Conservation (phyloP, 1,140 invertebrate genomes). For the Pseudomyrmex flavicornis region DNA sequence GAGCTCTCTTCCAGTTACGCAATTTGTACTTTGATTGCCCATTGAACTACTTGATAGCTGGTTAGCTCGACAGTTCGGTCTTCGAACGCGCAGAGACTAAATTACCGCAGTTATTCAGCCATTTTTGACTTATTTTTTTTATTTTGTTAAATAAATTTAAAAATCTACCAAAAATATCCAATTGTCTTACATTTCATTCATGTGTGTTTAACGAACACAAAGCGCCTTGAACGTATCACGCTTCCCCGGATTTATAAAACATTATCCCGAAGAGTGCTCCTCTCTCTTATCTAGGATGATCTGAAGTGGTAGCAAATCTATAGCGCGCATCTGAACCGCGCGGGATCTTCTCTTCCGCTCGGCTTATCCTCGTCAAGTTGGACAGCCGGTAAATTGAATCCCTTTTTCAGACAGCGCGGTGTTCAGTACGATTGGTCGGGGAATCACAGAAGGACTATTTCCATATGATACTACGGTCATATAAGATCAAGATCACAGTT, state of each 20-base stretch:
- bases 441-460: slow-evolving; percentile 41
- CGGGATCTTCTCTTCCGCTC: slow-evolving; percentile 6
- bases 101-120: slow-evolving; percentile 5
- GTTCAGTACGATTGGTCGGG: slow-evolving; percentile 53
- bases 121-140: not conserved
- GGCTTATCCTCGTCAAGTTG: slow-evolving; percentile 67
- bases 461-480: slow-evolving; percentile 1
- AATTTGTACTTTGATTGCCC: slow-evolving; percentile 55
- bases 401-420: slow-evolving; percentile 25
- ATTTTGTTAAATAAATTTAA: not conserved
- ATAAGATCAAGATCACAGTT: slow-evolving; percentile 4
- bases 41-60: slow-evolving; percentile 34
- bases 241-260: slow-evolving; percentile 13
- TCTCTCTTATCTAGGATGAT: slow-evolving; percentile 68
- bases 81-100: slow-evolving; percentile 1
- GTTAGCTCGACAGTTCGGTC: not conserved
- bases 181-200: not conserved
- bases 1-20: slow-evolving; percentile 43
- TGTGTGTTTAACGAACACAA: slow-evolving; percentile 43
- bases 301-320: slow-evolving; percentile 57
- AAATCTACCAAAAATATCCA: not conserved
- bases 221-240: slow-evolving; percentile 29
- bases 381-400: slow-evolving; percentile 72
- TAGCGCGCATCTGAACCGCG: slow-evolving; percentile 37
- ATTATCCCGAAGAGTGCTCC: slow-evolving; percentile 58